phyloP scores from a whole-genome alignment of 2,797 vertebrate species.

The Hypotaenidia okinawae region DNA sequence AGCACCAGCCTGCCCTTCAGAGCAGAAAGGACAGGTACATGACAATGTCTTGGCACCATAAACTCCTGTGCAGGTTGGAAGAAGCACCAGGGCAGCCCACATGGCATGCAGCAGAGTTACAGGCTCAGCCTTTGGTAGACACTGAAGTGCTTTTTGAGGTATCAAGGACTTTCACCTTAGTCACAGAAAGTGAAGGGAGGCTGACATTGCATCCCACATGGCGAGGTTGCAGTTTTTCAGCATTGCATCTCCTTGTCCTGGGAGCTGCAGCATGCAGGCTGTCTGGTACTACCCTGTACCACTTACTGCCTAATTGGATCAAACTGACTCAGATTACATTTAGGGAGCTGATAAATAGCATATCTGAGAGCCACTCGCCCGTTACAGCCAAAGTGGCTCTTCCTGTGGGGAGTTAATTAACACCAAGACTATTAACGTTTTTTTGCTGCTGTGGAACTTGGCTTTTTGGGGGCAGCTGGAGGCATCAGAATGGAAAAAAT shows the following conservation, averaged over 20 bases:
- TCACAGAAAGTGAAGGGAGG: not conserved
- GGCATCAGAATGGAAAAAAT: not conserved
- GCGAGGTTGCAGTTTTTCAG: not conserved
- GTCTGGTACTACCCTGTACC: not conserved
- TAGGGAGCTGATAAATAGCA: slow-evolving; percentile 35
- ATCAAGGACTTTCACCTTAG: not conserved
- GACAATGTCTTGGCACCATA: not conserved
- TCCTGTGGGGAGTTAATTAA: slow-evolving; percentile 53
- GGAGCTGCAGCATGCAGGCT: not conserved
- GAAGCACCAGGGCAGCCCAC: not conserved
- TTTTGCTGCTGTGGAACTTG: not conserved
- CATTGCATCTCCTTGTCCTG: not conserved
- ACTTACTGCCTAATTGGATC: slow-evolving; percentile 18
- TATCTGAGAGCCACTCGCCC: not conserved
- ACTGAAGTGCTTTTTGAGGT: not conserved
- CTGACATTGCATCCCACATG: fast-evolving
- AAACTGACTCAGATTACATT: slow-evolving; percentile 32
- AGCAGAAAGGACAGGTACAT: not conserved
- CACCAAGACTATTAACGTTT: not conserved
- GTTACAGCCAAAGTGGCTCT: not conserved
- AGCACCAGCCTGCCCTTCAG: not conserved
- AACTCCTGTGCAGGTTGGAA: not conserved
- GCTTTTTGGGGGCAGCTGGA: not conserved
- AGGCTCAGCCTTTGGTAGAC: not conserved
- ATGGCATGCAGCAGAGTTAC: not conserved